Evolutionary conservation across 1,140 invertebrate species (phyloP).

Genomic region (Helicorthomorpha holstii): DNA sequence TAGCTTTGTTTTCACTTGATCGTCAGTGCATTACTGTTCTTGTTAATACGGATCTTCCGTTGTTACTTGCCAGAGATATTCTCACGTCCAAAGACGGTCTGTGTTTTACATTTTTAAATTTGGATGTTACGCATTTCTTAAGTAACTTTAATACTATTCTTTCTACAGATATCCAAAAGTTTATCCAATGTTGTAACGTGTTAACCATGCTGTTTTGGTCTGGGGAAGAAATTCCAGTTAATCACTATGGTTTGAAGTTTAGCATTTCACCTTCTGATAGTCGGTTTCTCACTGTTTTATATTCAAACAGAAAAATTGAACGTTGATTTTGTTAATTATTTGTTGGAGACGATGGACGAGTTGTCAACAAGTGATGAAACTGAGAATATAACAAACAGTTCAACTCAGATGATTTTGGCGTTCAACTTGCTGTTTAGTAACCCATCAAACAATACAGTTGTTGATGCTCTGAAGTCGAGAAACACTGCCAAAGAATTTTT

Average conservation of each 20-base stretch:
- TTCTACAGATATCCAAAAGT: not conserved
- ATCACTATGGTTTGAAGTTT: not conserved
- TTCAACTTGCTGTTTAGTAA: not conserved
- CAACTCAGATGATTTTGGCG: not conserved
- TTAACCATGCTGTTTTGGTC: conserved; percentile 1
- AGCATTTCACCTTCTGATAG: not conserved
- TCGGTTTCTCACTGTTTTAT: not conserved
- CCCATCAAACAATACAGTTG: not conserved
- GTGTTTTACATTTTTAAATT: not conserved
- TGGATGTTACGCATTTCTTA: too few relatives aligned
- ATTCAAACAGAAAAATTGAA: not conserved
- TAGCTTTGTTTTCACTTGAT: not conserved
- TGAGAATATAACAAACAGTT: not conserved
- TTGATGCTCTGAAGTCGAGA: not conserved
- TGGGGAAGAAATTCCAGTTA: not conserved
- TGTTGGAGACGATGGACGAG: not conserved
- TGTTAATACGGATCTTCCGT: not conserved
- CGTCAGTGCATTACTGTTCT: not conserved
- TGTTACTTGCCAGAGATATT: not conserved
- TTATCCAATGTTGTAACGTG: not conserved
- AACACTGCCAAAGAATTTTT: not conserved
- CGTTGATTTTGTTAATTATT: not conserved
- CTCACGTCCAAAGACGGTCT: not conserved
- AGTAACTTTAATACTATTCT: not conserved
- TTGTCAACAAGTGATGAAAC: not conserved